Base-by-base conservation (phyloP, 92 coral and sea anemone genomes). In the Phenganax marumi region DNA sequence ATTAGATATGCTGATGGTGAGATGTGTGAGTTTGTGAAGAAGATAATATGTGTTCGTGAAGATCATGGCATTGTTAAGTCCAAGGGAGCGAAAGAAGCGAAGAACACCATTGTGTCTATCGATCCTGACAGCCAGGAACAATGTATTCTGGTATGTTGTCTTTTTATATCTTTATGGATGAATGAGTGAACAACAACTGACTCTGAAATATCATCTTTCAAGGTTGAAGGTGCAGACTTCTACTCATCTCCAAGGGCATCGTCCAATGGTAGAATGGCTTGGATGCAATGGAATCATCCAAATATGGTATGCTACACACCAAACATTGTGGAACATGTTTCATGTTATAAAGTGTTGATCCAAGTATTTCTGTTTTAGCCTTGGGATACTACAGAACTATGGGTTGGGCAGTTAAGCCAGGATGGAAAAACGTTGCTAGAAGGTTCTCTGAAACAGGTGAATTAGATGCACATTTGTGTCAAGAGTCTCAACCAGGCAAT, bases 271-370 rank as follows among this genome's bases (percentile, higher is more conserved):
- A 84, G 68, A 24, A 50, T 94, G 84, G 91, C 93, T 1, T 94
- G 97, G 97, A 60, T 89, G 8, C 93, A 94, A 71, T 94, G 98
- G 98, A 70, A 86, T 48, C 98, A 94, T 81, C 97, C 98, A 0
- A 92, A 94, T 55, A 94, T 94, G 98, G 98, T 92, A 94, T 94
- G 98, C 97, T 92, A 78, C 56, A 23, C 43, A 17, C 26, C 52
- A 22, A 43, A 25, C 53, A 77, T 21, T 22, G 23, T 10, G 12
- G 12, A 62, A 56, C 12, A 50, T 62, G 68, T 62, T n/a, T n/a
- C 63, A 62, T 18, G 39, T 11, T 11, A 14, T 24, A 13, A 52
- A 49, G 10, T 78, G 43, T 33, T 33, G 43, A 46, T 70, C 73
- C 16, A 68, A 19, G 46, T 23, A 5, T 19, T 77, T 8, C 51